A percentile compares a stretch with the other conserved stretches of the same genome.
Conservation (phyloP, 2,797 vertebrate genomes). For the Centropyge bicolor region DNA sequence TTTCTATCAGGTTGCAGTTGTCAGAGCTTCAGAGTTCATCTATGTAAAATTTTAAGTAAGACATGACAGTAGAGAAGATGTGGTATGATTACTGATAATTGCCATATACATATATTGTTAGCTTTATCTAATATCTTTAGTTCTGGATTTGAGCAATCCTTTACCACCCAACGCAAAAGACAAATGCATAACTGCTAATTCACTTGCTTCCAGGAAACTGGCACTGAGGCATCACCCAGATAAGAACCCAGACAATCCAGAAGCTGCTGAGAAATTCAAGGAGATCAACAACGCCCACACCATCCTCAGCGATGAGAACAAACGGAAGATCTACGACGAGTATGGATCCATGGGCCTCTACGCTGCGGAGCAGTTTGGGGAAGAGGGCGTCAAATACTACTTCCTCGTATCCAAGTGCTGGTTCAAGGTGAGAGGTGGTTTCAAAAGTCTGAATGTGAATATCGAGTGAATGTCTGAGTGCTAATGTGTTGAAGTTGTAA, state of each 20-base stretch:
- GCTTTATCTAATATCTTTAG: too few relatives aligned
- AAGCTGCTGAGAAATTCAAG: slow-evolving; percentile 93
- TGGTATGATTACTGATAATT: too few relatives aligned
- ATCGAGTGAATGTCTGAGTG: neutral
- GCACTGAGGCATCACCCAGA: slow-evolving; percentile 94
- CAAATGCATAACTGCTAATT: too few relatives aligned
- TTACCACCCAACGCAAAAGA: too few relatives aligned
- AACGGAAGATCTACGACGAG: slow-evolving; percentile 89
- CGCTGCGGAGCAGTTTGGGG: slow-evolving; percentile 92
- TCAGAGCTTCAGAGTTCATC: too few relatives aligned
- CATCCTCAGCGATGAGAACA: slow-evolving; percentile 90
- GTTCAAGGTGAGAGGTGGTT: slow-evolving; percentile 90
- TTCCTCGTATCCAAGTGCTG: slow-evolving; percentile 93
- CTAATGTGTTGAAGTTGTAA: neutral
- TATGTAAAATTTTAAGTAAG: too few relatives aligned
- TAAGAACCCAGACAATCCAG: slow-evolving; percentile 94
- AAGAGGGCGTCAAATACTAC: slow-evolving; percentile 91
- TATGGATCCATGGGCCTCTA: slow-evolving; percentile 96
- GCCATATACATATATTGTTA: too few relatives aligned
- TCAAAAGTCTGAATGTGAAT: neutral
- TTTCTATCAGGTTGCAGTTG: too few relatives aligned
- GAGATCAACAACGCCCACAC: slow-evolving; percentile 96
- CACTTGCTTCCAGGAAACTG: slow-evolving; percentile 86
- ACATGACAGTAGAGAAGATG: too few relatives aligned
- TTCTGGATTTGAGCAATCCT: too few relatives aligned